Evolutionary conservation across 1,140 invertebrate genomes (phyloP).

Genomic region (Mya arenaria): DNA sequence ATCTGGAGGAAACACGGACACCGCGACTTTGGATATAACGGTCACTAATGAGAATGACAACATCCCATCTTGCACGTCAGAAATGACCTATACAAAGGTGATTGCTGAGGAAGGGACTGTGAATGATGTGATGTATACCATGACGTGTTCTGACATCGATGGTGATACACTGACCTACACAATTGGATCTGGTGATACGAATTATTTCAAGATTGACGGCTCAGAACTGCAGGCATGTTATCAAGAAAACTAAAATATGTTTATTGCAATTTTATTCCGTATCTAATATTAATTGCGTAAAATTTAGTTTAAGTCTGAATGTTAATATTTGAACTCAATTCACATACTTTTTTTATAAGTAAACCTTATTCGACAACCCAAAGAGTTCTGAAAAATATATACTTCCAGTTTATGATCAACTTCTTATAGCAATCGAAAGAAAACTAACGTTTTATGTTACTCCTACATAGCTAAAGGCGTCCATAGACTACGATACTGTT

Average conservation of each 20-base stretch:
- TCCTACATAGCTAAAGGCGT: constrained; percentile 21
- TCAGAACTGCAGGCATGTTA: too few species aligned
- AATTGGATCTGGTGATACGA: constrained; percentile 59
- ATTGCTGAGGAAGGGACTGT: constrained; percentile 46
- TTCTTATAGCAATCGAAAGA: too few species aligned
- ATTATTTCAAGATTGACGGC: constrained; percentile 51
- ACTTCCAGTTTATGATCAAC: too few species aligned
- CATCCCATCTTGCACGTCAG: constrained; percentile 60
- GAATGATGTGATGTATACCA: constrained; percentile 31
- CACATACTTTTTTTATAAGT: too few species aligned
- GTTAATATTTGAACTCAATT: too few species aligned
- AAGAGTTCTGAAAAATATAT: too few species aligned
- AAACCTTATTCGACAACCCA: too few species aligned
- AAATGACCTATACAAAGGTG: constrained; percentile 47
- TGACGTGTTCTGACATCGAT: constrained; percentile 67
- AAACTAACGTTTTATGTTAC: too few species aligned
- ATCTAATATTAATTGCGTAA: too few species aligned
- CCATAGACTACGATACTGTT: constrained; percentile 28
- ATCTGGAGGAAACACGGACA: constrained; percentile 56
- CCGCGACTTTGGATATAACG: constrained; percentile 61
- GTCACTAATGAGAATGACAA: constrained; percentile 72
- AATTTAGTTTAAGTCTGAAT: too few species aligned
- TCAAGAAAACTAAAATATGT: too few species aligned
- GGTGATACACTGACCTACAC: constrained; percentile 61
- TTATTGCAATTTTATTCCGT: too few species aligned